These are phyloP conservation scores for Rhynchomys soricoides DNA, from an alignment of 2,113 vertebrate genomes.

Conservation along the genomic window DNA sequence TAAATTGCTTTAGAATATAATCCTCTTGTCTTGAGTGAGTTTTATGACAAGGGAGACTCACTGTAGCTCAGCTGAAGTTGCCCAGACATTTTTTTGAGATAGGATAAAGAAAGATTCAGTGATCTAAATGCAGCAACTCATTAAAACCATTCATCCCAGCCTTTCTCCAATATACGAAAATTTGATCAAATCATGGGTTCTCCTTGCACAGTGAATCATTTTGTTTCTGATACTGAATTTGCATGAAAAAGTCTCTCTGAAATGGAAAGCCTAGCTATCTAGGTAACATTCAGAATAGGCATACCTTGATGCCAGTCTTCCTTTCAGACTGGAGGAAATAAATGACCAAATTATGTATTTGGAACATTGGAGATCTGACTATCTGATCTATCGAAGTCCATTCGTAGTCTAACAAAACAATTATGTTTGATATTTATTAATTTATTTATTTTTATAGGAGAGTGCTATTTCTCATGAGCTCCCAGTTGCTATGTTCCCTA, in stretches of 20 bases:
- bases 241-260: background rate
- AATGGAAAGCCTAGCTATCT: background rate
- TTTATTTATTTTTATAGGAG: background rate
- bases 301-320: background rate
- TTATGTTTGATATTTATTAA: background rate
- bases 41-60: background rate
- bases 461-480: background rate
- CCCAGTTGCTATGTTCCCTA: background rate
- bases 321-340: background rate
- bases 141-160: background rate
- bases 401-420: background rate
- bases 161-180: background rate
- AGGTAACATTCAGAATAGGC: background rate
- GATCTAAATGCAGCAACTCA: background rate
- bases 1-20: slow-evolving; percentile 16
- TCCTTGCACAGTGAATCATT: background rate
- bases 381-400: background rate
- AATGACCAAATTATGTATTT: background rate
- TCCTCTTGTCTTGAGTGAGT: background rate
- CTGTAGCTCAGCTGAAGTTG: background rate
- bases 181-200: background rate
- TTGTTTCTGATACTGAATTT: background rate
- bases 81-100: background rate
- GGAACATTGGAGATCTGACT: background rate
- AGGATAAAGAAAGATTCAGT: background rate